Conservation (phyloP, 2,888 invertebrate species). For the Cynaeus angustus region DNA sequence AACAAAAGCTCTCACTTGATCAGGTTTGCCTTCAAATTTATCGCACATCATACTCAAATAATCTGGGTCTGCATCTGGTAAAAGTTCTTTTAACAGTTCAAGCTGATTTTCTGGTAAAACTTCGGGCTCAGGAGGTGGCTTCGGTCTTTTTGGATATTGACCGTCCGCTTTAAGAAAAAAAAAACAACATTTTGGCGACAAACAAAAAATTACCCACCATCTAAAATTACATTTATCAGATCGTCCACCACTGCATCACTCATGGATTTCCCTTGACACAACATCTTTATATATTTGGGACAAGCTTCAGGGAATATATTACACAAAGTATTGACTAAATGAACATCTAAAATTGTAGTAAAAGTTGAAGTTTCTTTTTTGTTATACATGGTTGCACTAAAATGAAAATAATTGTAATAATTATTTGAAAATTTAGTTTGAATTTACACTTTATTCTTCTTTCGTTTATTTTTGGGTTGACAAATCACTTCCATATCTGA, state of each 20-base stretch:
- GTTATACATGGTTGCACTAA: too few species aligned
- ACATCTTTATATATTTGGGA: constrained; percentile 58
- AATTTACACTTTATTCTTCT: too few species aligned
- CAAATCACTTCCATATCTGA: too few species aligned
- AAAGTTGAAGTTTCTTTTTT: neutral
- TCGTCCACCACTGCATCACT: constrained; percentile 53
- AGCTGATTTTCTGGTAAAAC: constrained; percentile 61
- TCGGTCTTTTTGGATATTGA: constrained; percentile 61
- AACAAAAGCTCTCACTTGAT: constrained; percentile 58
- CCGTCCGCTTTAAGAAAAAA: constrained; percentile 41
- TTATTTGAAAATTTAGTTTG: too few species aligned
- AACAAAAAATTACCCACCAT: constrained; percentile 51
- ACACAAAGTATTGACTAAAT: constrained; percentile 26
- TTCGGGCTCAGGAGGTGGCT: constrained; percentile 48
- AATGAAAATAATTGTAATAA: too few species aligned
- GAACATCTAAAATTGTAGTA: neutral
- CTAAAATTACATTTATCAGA: constrained; percentile 55
- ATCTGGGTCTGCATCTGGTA: constrained; percentile 65
- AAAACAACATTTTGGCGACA: neutral
- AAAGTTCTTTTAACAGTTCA: constrained; percentile 58
- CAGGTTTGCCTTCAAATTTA: constrained; percentile 53
- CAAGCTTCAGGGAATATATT: constrained; percentile 63
- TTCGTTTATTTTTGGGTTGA: too few species aligned
- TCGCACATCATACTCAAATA: constrained; percentile 58
- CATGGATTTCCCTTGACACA: constrained; percentile 56